phyloP scores from a whole-genome alignment of 2,888 invertebrate genomes.

The Alloplasta piceator region DNA sequence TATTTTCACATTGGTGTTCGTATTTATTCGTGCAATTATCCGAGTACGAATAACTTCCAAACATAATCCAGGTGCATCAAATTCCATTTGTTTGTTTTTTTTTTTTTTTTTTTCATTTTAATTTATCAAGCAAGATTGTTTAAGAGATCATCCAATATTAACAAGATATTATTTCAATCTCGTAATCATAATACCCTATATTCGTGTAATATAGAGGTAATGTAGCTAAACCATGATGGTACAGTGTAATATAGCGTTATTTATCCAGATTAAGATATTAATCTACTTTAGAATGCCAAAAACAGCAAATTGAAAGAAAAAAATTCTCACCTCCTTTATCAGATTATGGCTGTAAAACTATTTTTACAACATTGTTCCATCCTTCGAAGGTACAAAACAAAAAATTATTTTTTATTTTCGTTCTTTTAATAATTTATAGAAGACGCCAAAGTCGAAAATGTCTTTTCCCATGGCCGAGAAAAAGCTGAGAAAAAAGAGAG shows the following conservation, averaged over 20 bases:
- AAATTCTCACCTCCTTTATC: too few species aligned
- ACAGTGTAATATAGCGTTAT: slow-evolving; percentile 47
- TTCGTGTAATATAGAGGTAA: slow-evolving; percentile 47
- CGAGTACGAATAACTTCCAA: slow-evolving; percentile 41
- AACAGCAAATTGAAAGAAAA: too few species aligned
- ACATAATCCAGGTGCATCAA: slow-evolving; percentile 51
- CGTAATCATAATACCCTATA: slow-evolving; percentile 24
- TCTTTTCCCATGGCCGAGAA: too few species aligned
- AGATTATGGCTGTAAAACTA: too few species aligned
- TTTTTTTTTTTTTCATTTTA: slow-evolving; percentile 16
- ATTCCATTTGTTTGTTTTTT: slow-evolving; percentile 25
- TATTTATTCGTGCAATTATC: slow-evolving; percentile 12
- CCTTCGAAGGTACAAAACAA: too few species aligned
- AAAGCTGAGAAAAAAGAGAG: too few species aligned
- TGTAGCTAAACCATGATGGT: slow-evolving; percentile 59
- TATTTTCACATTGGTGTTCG: slow-evolving; percentile 38
- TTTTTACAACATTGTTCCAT: too few species aligned
- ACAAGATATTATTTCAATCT: slow-evolving; percentile 37
- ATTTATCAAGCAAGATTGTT: slow-evolving; percentile 56
- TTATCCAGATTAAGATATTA: slow-evolving; percentile 57
- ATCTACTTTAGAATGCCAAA: too few species aligned
- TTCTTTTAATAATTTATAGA: too few species aligned
- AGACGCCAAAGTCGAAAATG: too few species aligned
- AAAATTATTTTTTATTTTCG: too few species aligned
- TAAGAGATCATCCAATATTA: slow-evolving; percentile 44